Evolutionary conservation across 2,888 invertebrate species (phyloP).

Genomic region (Mycalesis mineus): DNA sequence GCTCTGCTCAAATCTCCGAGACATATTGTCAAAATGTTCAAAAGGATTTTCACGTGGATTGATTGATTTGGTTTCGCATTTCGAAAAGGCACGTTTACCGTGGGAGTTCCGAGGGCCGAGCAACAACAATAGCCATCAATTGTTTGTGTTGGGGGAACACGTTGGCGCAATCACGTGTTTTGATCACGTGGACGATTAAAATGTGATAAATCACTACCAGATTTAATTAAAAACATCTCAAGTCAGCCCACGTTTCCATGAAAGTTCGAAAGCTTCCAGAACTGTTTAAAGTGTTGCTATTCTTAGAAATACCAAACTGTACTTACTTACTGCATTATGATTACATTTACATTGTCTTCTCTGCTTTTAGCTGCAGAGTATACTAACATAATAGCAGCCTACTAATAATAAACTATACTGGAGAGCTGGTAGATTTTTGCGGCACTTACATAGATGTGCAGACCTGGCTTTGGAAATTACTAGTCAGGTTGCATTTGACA

Average conservation of each 20-base stretch:
- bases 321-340: too few species aligned
- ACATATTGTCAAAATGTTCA: neutral
- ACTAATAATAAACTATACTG: too few species aligned
- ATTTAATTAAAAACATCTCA: neutral
- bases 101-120: constrained; percentile 32
- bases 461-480: too few species aligned
- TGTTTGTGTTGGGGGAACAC: constrained; percentile 41
- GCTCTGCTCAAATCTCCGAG: neutral
- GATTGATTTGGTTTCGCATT: neutral
- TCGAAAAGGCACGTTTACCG: constrained; percentile 33
- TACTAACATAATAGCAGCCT: too few species aligned
- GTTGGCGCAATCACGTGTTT: constrained; percentile 42
- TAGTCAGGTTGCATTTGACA: too few species aligned
- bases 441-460: too few species aligned
- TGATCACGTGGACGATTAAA: constrained; percentile 37
- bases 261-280: constrained; percentile 29
- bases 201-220: constrained; percentile 2
- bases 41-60: neutral
- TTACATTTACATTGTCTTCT: too few species aligned
- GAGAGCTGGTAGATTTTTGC: too few species aligned
- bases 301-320: neutral
- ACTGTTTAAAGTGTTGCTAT: neutral
- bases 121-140: constrained; percentile 39
- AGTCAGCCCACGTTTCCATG: neutral
- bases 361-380: too few species aligned